Evolutionary conservation across 1,140 invertebrate genomes (phyloP).

Genomic region (Aphelenchoides fujianensis): DNA sequence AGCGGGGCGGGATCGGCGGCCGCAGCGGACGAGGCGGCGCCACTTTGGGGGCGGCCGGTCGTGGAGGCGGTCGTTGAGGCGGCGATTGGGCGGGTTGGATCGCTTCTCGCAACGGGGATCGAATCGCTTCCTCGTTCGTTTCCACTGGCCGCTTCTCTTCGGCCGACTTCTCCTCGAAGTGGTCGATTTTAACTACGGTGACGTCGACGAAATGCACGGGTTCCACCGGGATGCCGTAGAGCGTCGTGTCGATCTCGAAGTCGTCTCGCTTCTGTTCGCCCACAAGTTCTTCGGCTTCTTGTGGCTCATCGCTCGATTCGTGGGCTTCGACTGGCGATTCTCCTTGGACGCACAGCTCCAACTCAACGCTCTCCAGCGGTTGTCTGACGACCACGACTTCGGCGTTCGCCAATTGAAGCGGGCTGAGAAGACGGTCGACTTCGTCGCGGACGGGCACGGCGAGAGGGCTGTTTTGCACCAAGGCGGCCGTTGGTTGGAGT

Average conservation of each 20-base stretch:
- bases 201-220: background rate
- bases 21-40: background rate
- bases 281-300: background rate
- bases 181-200: background rate
- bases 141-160: background rate
- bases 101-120: background rate
- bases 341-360: too few relatives aligned
- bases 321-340: background rate
- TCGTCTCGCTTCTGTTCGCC: background rate
- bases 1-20: background rate
- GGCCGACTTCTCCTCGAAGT: background rate
- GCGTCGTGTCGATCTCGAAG: background rate
- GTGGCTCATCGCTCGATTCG: background rate
- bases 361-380: too few relatives aligned
- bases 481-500: too few relatives aligned
- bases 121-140: background rate
- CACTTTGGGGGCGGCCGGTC: too few relatives aligned
- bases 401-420: too few relatives aligned
- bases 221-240: background rate
- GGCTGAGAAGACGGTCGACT: too few relatives aligned
- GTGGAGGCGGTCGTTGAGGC: too few relatives aligned
- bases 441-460: too few relatives aligned
- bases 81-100: background rate
- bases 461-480: too few relatives aligned
- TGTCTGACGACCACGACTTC: too few relatives aligned